Evolutionary conservation across 2,888 invertebrate species (phyloP).

Genomic region (Unio delphinus): DNA sequence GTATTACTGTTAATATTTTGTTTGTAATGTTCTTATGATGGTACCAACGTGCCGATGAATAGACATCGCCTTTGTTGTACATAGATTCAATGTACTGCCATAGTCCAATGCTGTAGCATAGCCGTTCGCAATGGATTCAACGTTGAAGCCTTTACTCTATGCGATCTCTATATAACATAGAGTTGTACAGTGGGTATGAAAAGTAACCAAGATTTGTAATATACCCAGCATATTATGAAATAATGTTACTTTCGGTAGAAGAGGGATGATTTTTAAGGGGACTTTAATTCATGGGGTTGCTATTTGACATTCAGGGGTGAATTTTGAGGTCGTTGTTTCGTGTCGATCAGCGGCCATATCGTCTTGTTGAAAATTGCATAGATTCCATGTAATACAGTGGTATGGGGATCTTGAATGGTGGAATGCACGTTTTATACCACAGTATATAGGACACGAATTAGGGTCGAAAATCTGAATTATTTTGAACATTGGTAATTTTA

Average conservation of each 20-base stretch:
- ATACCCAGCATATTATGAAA: constrained; percentile 21
- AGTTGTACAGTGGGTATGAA: constrained; percentile 36
- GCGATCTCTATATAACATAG: constrained; percentile 46
- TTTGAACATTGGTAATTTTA: constrained; percentile 1
- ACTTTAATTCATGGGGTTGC: constrained; percentile 66
- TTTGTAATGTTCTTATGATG: too few relatives aligned
- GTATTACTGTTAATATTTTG: too few relatives aligned
- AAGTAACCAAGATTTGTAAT: constrained; percentile 31
- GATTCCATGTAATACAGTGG: background rate
- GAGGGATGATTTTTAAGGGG: constrained; percentile 56
- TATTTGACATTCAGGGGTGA: constrained; percentile 58
- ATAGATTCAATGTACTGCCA: constrained; percentile 30
- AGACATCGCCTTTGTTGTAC: constrained; percentile 21
- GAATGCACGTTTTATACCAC: too few relatives aligned
- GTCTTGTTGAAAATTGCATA: too few relatives aligned
- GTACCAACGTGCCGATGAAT: constrained; percentile 3
- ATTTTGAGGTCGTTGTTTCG: constrained; percentile 64
- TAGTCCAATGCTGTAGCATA: constrained; percentile 24
- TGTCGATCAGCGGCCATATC: constrained; percentile 12
- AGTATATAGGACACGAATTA: too few relatives aligned
- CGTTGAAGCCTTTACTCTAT: constrained; percentile 33
- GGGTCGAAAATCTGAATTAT: background rate
- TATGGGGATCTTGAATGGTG: too few relatives aligned
- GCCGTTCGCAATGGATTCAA: constrained; percentile 20
- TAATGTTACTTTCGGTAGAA: constrained; percentile 15